Percentiles rank a stretch among this genome's conserved stretches.
phyloP scores from a whole-genome alignment of 2,113 vertebrate genomes.

The Sisor rabdophorus region DNA sequence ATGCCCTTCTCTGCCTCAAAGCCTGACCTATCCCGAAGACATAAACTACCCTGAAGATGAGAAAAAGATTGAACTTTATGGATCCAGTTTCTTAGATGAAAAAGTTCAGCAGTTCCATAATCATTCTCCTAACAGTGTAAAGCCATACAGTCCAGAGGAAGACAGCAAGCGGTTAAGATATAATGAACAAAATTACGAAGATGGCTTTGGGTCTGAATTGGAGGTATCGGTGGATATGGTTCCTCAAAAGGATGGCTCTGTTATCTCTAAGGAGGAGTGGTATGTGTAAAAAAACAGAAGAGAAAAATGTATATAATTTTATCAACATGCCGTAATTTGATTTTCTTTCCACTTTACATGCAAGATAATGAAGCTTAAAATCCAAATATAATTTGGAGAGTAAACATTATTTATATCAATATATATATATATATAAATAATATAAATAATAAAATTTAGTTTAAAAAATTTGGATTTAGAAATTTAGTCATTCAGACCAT shows the following conservation, averaged over 20 bases:
- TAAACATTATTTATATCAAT: constrained; percentile 8
- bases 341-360: background rate
- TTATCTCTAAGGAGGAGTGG: constrained; percentile 92
- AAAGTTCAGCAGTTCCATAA: constrained; percentile 66
- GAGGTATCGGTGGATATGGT: constrained; percentile 85
- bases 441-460: background rate
- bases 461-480: background rate
- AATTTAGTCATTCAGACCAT: no score
- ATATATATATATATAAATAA: no score
- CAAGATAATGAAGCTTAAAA: constrained; percentile 2
- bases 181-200: constrained; percentile 77
- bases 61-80: constrained; percentile 76
- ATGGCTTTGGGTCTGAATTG: constrained; percentile 80
- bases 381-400: constrained; percentile 8
- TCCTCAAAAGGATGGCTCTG: constrained; percentile 83
- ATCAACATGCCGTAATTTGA: background rate
- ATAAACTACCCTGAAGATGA: constrained; percentile 70
- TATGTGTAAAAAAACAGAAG: constrained; percentile 69
- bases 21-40: constrained; percentile 79
- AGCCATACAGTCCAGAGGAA: constrained; percentile 75
- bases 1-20: constrained; percentile 76
- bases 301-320: background rate
- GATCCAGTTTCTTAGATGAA: constrained; percentile 61
- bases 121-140: constrained; percentile 74
- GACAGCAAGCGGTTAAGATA: constrained; percentile 62